Conservation (phyloP, 2,113 vertebrate species). For the Pygathrix nemaeus region DNA sequence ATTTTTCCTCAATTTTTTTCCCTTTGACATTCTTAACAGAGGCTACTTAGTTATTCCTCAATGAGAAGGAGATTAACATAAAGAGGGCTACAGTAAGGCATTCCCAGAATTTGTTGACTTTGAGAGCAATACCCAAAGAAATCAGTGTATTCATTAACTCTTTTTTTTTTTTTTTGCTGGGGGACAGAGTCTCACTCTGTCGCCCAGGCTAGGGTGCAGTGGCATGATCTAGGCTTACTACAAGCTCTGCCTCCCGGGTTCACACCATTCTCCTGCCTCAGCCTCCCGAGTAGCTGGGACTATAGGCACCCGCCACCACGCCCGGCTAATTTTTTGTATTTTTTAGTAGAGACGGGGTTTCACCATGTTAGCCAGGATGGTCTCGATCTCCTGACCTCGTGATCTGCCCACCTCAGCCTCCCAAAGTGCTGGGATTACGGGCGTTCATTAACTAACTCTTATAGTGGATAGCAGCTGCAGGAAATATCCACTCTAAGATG, state of each 20-base stretch:
- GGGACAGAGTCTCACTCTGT: background rate
- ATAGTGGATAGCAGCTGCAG: background rate
- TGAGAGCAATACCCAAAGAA: constrained; percentile 29
- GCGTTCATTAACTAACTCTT: background rate
- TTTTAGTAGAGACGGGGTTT: no score
- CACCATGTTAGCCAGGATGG: no score
- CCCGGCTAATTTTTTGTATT: no score
- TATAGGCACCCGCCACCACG: no score
- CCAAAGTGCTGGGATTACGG: no score
- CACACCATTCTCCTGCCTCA: no score
- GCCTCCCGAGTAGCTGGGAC: no score
- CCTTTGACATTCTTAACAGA: background rate
- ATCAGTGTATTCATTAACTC: background rate
- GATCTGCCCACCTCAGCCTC: no score
- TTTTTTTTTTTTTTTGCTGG: background rate
- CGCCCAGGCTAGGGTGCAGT: background rate
- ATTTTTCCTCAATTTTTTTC: background rate
- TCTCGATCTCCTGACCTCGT: no score
- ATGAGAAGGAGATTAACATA: background rate
- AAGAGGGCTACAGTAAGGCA: background rate
- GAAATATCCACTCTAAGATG: background rate
- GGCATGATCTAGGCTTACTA: no score
- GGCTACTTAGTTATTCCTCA: background rate
- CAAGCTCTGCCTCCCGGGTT: no score
- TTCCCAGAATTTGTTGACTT: constrained; percentile 8